Evolutionary conservation across 2,113 vertebrate genomes (phyloP).

Genomic region (Tragelaphus scriptus): DNA sequence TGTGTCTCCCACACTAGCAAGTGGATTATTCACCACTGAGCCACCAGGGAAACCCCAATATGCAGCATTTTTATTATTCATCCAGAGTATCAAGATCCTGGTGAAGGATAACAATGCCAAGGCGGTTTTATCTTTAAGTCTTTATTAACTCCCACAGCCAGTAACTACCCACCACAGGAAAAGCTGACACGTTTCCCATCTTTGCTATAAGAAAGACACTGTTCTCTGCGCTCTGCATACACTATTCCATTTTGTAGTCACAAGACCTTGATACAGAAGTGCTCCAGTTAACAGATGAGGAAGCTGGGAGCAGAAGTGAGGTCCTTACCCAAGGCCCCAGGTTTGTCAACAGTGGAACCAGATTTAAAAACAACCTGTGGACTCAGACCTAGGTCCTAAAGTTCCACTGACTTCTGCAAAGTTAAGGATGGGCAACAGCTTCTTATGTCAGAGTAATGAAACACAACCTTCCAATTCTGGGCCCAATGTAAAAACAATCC

Average conservation of each 20-base stretch:
- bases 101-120: not conserved
- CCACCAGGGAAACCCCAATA: not conserved
- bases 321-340: not conserved
- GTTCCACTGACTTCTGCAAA: not conserved
- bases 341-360: not conserved
- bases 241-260: not conserved
- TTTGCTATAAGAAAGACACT: not conserved
- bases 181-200: not conserved
- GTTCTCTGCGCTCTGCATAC: not conserved
- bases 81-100: not conserved
- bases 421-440: not conserved
- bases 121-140: not conserved
- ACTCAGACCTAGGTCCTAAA: not conserved
- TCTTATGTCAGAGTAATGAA: not conserved
- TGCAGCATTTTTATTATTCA: not conserved
- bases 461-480: not conserved
- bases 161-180: not conserved
- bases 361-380: not conserved
- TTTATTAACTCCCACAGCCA: not conserved
- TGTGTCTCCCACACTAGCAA: accelerated
- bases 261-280: not conserved
- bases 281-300: not conserved
- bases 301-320: not conserved
- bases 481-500: not conserved
- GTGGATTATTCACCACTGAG: not conserved